A percentile compares a stretch with the other conserved stretches of the same genome.
Conservation (phyloP, 2,113 vertebrate genomes). For the Morone saxatilis region DNA sequence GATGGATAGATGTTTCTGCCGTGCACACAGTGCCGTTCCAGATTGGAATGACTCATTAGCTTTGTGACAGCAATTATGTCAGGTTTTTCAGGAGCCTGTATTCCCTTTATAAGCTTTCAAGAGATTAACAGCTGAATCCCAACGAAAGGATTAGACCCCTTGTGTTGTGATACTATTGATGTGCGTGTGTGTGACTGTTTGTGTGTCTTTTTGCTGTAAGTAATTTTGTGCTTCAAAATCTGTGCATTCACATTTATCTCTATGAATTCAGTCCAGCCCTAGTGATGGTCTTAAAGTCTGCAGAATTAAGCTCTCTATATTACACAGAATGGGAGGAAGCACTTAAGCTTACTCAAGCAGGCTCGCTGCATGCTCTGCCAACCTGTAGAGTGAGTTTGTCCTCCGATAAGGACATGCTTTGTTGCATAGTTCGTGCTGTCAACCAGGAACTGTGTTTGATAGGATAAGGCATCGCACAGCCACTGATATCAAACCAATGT, state of each 20-base stretch:
- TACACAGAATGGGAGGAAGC: slow-evolving; percentile 14
- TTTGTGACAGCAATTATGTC: slow-evolving; percentile 79
- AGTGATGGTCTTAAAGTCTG: slow-evolving; percentile 22
- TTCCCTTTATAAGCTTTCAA: slow-evolving; percentile 66
- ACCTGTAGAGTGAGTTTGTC: slow-evolving; percentile 63
- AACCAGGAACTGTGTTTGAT: slow-evolving; percentile 61
- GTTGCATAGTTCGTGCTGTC: slow-evolving; percentile 59
- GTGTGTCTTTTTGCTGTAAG: slow-evolving; percentile 10
- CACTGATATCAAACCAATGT: slow-evolving; percentile 59
- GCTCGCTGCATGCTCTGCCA: slow-evolving; percentile 16
- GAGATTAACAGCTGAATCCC: slow-evolving; percentile 75
- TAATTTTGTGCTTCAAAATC: slow-evolving; percentile 20
- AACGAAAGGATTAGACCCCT: slow-evolving; percentile 73
- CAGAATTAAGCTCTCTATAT: slow-evolving; percentile 35
- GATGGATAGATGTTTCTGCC: slow-evolving; percentile 47
- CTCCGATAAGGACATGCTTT: slow-evolving; percentile 69
- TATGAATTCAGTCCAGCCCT: slow-evolving; percentile 23
- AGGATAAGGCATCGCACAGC: slow-evolving; percentile 51
- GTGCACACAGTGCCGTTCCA: slow-evolving; percentile 48
- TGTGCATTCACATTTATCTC: slow-evolving; percentile 13
- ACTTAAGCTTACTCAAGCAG: slow-evolving; percentile 29
- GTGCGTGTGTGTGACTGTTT: slow-evolving; percentile 2
- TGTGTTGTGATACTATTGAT: slow-evolving; percentile 51
- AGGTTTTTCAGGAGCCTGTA: slow-evolving; percentile 63
- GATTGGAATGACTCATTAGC: slow-evolving; percentile 79